Evolutionary conservation across 2,797 vertebrate species (phyloP).

Genomic region (Pterois miles): DNA sequence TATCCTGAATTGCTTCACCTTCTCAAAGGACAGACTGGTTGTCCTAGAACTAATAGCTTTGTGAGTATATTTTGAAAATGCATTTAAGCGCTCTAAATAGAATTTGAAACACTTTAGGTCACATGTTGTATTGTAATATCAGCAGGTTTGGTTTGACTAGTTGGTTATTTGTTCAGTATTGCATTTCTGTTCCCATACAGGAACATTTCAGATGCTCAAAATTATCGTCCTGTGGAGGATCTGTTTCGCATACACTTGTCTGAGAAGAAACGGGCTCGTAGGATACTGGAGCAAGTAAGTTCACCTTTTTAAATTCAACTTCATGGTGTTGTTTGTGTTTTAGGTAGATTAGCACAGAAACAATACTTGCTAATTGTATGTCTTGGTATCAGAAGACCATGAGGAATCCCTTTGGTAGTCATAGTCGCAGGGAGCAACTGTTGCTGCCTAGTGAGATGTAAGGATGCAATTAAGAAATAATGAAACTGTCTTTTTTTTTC

Average conservation of each 20-base stretch:
- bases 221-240: conserved; percentile 95
- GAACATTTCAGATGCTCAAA: conserved; percentile 97
- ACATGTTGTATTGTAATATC: background rate
- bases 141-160: background rate
- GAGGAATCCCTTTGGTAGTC: background rate
- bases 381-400: background rate
- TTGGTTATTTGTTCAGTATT: background rate
- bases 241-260: conserved; percentile 93
- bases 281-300: conserved; percentile 94
- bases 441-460: background rate
- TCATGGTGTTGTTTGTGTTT: background rate
- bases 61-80: conserved; percentile 84
- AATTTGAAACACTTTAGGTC: background rate
- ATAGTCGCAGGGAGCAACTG: background rate
- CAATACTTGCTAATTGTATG: background rate
- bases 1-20: conserved; percentile 98
- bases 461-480: background rate
- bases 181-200: conserved; percentile 68
- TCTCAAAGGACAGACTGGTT: conserved; percentile 94
- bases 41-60: conserved; percentile 95
- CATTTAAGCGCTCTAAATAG: background rate
- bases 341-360: background rate
- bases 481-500: too few relatives aligned
- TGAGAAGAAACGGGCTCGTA: conserved; percentile 95
- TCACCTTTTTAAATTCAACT: background rate